Evolutionary conservation across 1,140 invertebrate genomes (phyloP), one percentile per base, ranked within the genome.

Genomic region (Scaptomyza montana): DNA sequence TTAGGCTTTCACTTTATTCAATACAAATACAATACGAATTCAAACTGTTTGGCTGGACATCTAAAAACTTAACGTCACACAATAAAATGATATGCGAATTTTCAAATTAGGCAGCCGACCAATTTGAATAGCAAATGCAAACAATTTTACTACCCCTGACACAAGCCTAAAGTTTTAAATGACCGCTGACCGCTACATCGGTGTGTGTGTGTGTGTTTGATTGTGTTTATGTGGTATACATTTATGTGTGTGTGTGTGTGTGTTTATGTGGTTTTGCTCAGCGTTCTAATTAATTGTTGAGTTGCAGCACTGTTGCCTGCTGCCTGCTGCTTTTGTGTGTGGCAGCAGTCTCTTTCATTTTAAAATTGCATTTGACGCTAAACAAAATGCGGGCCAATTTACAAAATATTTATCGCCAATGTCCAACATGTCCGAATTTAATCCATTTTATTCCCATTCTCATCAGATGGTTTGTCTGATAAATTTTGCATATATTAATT

Each of bases 301-400:
- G 55, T 49, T 70, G 54, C 33, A 70, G 33, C 39, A 43, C 39
- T 43, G 12, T 4, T 43, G 39, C 12, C 12, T 36, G 33, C 21
- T 36, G 33, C 8, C 6, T 36, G 33, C 7, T 7, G 2, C 21
- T 25, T 25, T 25, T 25, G 33, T 39, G 21, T 55, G 6, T 64
- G 68, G 28, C 59, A 19, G 28, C 59, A 19, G 57, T 47, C 33
- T 36, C 45, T 54, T 60, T 64, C 43, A 74, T 53, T 74, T 63
- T 63, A 43, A 60, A 74, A 74, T 74, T 74, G 66, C 66, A 63
- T 70, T 70, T 64, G 72, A 70, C 54, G 67, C 54, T 54, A 53
- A 70, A 74, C 66, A 70, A 74, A 74, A 74, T 74, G 67, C 60
- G 67, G 67, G 72, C 72, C 67, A 70, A 59, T 74, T 73, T 74